Conservation (phyloP, 1,140 invertebrate genomes). For the Leptinotarsa defecta region DNA sequence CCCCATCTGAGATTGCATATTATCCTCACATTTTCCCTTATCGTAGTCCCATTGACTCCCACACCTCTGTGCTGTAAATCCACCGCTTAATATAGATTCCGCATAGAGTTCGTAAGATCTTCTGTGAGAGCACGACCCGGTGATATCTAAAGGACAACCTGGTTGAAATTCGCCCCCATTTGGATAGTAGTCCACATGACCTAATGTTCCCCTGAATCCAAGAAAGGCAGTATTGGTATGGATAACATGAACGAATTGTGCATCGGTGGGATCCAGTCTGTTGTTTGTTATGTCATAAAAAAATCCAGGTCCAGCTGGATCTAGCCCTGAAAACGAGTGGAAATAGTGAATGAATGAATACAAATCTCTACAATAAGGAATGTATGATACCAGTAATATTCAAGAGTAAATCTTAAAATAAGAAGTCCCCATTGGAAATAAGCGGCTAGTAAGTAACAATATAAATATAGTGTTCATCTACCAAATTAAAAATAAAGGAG, state of each 20-base stretch:
- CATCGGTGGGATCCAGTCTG: constrained; percentile 66
- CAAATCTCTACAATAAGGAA: background rate
- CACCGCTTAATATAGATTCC: constrained; percentile 22
- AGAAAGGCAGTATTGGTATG: constrained; percentile 67
- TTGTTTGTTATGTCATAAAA: constrained; percentile 56
- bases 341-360: background rate
- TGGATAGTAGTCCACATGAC: constrained; percentile 74
- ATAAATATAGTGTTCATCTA: too few species aligned
- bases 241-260: constrained; percentile 66
- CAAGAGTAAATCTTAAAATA: too few species aligned
- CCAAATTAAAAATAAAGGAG: too few species aligned
- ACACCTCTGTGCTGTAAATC: constrained; percentile 61
- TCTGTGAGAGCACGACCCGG: constrained; percentile 58
- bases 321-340: constrained; percentile 50
- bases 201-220: constrained; percentile 64
- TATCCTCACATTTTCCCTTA: constrained; percentile 59
- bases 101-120: constrained; percentile 60
- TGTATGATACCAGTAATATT: too few species aligned
- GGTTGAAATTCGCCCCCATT: constrained; percentile 71
- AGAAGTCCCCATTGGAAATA: too few species aligned
- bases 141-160: constrained; percentile 64
- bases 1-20: constrained; percentile 46
- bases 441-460: too few species aligned
- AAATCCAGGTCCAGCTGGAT: constrained; percentile 63
- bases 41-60: constrained; percentile 61